Percentiles rank a stretch among this genome's conserved stretches.
Evolutionary conservation across 2,888 invertebrate genomes (phyloP).

Genomic region (Orchesellides sinensis): DNA sequence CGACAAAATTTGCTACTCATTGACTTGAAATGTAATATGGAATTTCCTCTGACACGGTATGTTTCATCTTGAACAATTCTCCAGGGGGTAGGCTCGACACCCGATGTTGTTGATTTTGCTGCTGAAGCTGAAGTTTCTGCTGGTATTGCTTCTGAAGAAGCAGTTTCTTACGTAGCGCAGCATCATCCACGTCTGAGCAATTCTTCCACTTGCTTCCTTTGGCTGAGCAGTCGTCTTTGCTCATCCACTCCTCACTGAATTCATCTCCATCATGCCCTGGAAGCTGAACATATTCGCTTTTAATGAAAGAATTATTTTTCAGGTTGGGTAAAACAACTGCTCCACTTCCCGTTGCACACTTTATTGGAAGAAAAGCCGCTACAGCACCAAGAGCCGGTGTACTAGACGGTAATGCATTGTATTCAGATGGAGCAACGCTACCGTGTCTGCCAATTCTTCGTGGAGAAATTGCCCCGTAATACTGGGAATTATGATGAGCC

Average conservation of each 20-base stretch:
- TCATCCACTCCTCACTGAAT: constrained; percentile 34
- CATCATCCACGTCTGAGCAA: constrained; percentile 53
- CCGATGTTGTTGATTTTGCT: constrained; percentile 33
- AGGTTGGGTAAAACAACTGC: constrained; percentile 50
- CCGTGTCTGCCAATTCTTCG: constrained; percentile 38
- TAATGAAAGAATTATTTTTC: constrained; percentile 51
- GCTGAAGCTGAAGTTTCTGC: constrained; percentile 55
- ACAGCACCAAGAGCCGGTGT: neutral
- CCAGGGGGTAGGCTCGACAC: constrained; percentile 51
- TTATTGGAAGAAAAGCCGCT: constrained; percentile 46
- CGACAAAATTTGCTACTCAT: constrained; percentile 10
- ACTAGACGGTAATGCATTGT: constrained; percentile 23
- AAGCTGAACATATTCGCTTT: constrained; percentile 55
- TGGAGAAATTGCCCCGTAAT: constrained; percentile 59
- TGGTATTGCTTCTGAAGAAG: constrained; percentile 62
- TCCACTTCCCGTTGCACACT: constrained; percentile 35
- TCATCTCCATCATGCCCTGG: constrained; percentile 53
- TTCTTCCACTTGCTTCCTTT: constrained; percentile 37
- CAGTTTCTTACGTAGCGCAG: constrained; percentile 47
- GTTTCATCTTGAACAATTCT: constrained; percentile 61
- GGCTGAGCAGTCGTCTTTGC: constrained; percentile 30
- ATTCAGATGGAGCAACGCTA: constrained; percentile 53
- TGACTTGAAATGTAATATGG: constrained; percentile 62
- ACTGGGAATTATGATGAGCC: constrained; percentile 62
- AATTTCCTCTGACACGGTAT: constrained; percentile 58